Evolutionary conservation across 2,797 vertebrate species (phyloP), one percentile per base, ranked within the genome.

Genomic region (Meriones psammophilus): DNA sequence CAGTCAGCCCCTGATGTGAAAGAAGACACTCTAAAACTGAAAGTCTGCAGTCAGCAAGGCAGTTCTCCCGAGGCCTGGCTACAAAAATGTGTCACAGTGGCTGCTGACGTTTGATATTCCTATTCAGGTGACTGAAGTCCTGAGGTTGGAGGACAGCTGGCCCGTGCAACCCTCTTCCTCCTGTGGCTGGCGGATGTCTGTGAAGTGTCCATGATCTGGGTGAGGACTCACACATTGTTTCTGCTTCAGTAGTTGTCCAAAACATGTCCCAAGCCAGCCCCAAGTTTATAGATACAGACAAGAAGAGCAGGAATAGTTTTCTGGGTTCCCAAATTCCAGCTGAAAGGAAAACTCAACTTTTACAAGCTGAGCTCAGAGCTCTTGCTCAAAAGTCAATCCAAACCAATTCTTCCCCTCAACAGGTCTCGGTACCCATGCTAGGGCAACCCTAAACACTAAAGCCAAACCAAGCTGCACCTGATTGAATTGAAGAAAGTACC

Each of bases 81-180:
- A 39, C 12, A 8, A 3, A 0, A 12, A 2, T 9, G 0, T 1
- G 5, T 0, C 22, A 7, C 2, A 13, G 28, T 0, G 8, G 17
- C 1, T 8, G 36, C 10, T 2, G 1, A 10, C 3, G 6, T 77
- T 2, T 3, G 17, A 7, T 24, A 58, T 71, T 18, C 33, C 18
- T 5, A 0, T 68, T 28, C 18, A 30, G 0, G 0, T 6, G 26
- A n/a, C 77, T 14, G 13, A 3, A 54, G 73, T 5, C 5, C 20
- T 0, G 7, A 14, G 8, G 46, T 13, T 0, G 1, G 30, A 0
- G 39, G 28, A 0, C 0, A 22, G 4, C 5, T 1, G 36, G 3
- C 4, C 54, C 1, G 0, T 0, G 0, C 2, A 46, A 4, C 0
- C 0, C 28, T 50, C 8, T n/a, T 15, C 12, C 28, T 87, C 39